Percentiles rank a stretch among this genome's conserved stretches.
Evolutionary conservation across 2,113 vertebrate genomes (phyloP).

Genomic region (Acrocephalus kingi): DNA sequence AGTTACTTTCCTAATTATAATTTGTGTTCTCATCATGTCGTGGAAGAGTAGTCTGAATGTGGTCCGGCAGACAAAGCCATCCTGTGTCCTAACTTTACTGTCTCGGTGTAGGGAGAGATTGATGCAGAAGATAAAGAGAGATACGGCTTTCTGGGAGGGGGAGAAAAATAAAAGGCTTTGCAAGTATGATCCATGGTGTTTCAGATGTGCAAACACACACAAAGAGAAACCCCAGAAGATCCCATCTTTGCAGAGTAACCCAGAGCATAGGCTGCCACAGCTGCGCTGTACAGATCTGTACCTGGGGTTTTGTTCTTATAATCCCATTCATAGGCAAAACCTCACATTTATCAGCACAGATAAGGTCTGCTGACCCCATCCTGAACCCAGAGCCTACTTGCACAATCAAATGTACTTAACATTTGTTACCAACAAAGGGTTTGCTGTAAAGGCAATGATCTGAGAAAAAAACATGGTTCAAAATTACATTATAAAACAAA

Average conservation of each 20-base stretch:
- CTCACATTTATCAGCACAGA: background rate
- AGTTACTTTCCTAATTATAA: too few relatives aligned
- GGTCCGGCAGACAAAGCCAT: slow-evolving; percentile 64
- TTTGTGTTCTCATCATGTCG: too few relatives aligned
- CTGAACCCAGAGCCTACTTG: background rate
- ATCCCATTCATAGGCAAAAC: background rate
- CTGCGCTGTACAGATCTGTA: accelerated
- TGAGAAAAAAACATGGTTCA: background rate
- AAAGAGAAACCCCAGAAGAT: background rate
- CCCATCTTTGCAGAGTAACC: background rate
- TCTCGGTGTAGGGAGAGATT: slow-evolving; percentile 43
- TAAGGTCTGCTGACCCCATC: background rate
- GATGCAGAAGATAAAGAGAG: slow-evolving; percentile 56
- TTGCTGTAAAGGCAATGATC: background rate
- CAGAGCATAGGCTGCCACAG: background rate
- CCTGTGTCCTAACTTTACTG: slow-evolving; percentile 33
- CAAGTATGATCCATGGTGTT: background rate
- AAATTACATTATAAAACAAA: background rate
- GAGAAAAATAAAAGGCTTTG: background rate
- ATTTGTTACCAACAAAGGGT: background rate
- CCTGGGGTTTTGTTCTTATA: background rate
- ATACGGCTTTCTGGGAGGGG: background rate
- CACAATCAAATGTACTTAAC: background rate
- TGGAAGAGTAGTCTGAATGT: slow-evolving; percentile 51
- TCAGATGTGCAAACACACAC: background rate